Evolutionary conservation across 2,113 vertebrate species (phyloP), one percentile per base, ranked within the genome.

Genomic region (Spilogale gracilis): DNA sequence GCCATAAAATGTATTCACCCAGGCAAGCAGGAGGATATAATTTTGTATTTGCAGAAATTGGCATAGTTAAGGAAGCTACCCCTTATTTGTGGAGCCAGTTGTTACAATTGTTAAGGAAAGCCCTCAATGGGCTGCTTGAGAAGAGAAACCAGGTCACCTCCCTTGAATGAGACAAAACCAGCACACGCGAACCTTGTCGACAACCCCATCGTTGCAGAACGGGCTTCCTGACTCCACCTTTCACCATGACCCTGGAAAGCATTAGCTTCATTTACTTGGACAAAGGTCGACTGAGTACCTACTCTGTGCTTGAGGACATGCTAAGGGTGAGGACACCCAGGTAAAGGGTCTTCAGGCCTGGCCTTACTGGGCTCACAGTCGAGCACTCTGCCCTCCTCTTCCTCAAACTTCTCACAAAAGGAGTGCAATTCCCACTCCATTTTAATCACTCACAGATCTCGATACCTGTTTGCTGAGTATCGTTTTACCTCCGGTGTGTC

Each of bases 11-110:
- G n/a, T 58, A 91, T 45, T 86, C 76, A 86, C 16, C 45, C 1
- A 69, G 60, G 54, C 63, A 96, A 94, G 48, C 13, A 56, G 65
- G 56, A 94, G 50, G 32, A 87, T 84, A 83, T 48, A 86, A 76
- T 79, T 97, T 76, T 95, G 65, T 58, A 76, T 89, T 95, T 76
- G 18, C 5, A 56, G 84, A 91, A 85, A n/a, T 78, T 95, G 67
- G 27, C 56, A 63, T 69, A 58, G 12, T 54, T 92, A 11, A 20
- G 32, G 58, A 96, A 91, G 94, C 87, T 50, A 82, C 27, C 38
- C n/a, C 56, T 84, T 80, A 91, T 83, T 88, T 92, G 61, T 86
- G 45, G 73, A 93, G 43, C 78, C 32, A 63, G 56, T 69, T 32
- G 9, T 25, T 83, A 76, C 58, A 16, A 84, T 9, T 96, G 58